These are phyloP conservation scores for Busseola fusca DNA, from an alignment of 2,888 invertebrate species.

Conservation along the genomic window DNA sequence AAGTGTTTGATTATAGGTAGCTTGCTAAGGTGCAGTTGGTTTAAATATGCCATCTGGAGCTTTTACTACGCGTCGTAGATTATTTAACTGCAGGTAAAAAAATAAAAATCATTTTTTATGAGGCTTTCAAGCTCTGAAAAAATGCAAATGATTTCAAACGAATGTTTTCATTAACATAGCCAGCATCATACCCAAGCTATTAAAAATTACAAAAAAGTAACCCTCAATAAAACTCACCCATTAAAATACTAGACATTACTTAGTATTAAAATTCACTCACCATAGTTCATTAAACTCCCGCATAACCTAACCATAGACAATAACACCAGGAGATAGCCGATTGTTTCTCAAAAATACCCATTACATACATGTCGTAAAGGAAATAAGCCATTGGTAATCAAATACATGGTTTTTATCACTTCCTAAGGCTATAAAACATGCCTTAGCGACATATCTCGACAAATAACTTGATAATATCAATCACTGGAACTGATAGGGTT, in stretches of 20 bases:
- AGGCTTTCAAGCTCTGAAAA: neutral
- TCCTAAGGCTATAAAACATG: constrained; percentile 67
- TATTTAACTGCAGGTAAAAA: neutral
- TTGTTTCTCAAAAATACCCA: constrained; percentile 50
- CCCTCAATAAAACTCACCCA: constrained; percentile 13
- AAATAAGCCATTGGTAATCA: constrained; percentile 66
- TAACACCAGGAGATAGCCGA: constrained; percentile 34
- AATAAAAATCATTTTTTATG: too few relatives aligned
- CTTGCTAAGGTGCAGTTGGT: neutral
- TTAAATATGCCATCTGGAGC: neutral
- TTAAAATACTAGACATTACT: neutral
- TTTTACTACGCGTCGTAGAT: neutral
- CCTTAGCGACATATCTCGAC: constrained; percentile 62
- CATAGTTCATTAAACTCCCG: constrained; percentile 34
- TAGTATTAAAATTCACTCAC: constrained; percentile 17
- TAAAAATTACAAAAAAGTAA: constrained; percentile 24
- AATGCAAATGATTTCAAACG: neutral
- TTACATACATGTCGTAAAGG: constrained; percentile 57
- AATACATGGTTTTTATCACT: constrained; percentile 68
- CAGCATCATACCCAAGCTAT: constrained; percentile 3
- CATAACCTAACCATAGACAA: constrained; percentile 39
- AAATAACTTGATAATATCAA: constrained; percentile 69
- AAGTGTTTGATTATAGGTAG: neutral
- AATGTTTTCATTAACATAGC: neutral
- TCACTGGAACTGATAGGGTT: constrained; percentile 60